phyloP scores from a whole-genome alignment of 1,140 invertebrate genomes.

The Calephelis virginiensis region DNA sequence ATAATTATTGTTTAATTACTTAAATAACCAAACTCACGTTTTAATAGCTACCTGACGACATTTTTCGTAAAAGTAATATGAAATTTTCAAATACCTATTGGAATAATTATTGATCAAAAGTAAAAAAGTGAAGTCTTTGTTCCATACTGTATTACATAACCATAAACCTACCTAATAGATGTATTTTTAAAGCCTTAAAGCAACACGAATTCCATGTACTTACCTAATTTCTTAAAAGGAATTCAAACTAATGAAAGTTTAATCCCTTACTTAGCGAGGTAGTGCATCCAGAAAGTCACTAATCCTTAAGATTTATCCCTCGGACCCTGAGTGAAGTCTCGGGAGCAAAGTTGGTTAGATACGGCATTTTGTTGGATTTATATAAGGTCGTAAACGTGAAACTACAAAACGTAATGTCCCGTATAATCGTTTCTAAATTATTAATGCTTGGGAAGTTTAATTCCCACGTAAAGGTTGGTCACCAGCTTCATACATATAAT shows the following conservation, averaged over 20 bases:
- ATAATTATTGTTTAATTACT: too few species aligned
- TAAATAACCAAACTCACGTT: too few species aligned
- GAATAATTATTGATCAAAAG: too few species aligned
- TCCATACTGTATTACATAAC: too few species aligned
- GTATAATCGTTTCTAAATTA: slow-evolving; percentile 35
- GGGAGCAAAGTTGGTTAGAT: slow-evolving; percentile 1
- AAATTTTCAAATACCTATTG: too few species aligned
- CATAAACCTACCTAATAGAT: too few species aligned
- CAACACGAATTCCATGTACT: too few species aligned
- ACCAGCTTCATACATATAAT: not conserved
- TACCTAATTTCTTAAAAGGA: not conserved
- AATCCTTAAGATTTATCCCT: slow-evolving; percentile 12
- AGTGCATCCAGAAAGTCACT: not conserved
- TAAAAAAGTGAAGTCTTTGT: too few species aligned
- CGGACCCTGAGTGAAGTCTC: slow-evolving; percentile 1
- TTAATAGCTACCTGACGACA: too few species aligned
- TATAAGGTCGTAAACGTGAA: slow-evolving; percentile 33
- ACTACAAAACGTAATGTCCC: slow-evolving; percentile 37
- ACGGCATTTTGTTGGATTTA: slow-evolving; percentile 23
- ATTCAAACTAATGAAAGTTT: not conserved
- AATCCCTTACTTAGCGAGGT: not conserved
- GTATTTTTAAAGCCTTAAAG: too few species aligned
- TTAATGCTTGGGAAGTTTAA: slow-evolving; percentile 25
- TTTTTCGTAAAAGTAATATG: too few species aligned
- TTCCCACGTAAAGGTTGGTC: slow-evolving; percentile 2